phyloP scores from a whole-genome alignment of 2,888 invertebrate species.

The Mesorhabditis belari region DNA sequence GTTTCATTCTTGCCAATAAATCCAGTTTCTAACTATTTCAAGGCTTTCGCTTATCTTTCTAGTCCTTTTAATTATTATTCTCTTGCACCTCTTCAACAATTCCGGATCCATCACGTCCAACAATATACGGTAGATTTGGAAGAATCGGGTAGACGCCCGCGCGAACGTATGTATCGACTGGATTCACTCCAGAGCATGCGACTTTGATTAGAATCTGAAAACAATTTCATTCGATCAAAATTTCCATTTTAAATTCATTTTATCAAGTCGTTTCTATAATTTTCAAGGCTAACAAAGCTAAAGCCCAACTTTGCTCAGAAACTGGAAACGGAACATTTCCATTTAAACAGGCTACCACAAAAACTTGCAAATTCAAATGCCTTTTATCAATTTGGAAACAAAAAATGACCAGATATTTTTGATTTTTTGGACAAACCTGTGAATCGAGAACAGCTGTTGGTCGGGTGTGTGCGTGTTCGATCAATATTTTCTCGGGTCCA shows the following conservation, averaged over 20 bases:
- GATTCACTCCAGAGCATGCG: constrained; percentile 60
- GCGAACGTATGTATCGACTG: constrained; percentile 62
- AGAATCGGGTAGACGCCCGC: constrained; percentile 55
- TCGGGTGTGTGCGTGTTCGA: constrained; percentile 7
- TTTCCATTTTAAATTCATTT: no score
- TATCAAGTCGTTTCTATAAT: no score
- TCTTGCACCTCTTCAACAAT: constrained; percentile 54
- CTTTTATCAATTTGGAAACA: neutral
- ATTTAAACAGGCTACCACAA: no score
- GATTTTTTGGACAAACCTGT: constrained; percentile 10
- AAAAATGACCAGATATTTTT: neutral
- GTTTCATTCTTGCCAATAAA: no score
- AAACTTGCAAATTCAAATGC: no score
- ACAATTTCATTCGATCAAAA: no score
- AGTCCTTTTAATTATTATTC: constrained; percentile 1
- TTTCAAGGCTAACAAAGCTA: no score
- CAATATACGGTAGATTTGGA: constrained; percentile 59
- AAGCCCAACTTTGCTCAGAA: no score
- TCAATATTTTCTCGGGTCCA: constrained; percentile 19
- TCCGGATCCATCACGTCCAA: constrained; percentile 61
- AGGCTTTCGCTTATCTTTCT: no score
- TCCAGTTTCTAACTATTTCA: no score
- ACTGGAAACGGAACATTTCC: no score
- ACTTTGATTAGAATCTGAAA: constrained; percentile 59
- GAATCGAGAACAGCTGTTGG: constrained; percentile 8